Conservation (phyloP, 2,797 vertebrate genomes). For the Okamejei kenojei region DNA sequence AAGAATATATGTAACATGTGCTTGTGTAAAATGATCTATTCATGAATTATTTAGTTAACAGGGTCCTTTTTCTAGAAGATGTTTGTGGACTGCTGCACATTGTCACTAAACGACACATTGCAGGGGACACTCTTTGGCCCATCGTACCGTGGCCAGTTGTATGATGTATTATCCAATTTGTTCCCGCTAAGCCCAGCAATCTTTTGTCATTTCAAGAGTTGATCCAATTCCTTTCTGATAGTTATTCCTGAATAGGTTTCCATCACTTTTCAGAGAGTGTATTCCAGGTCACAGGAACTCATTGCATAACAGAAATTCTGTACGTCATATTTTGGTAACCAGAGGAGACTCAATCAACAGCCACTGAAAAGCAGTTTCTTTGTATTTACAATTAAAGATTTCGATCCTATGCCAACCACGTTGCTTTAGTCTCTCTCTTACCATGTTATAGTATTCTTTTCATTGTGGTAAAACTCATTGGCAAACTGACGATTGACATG, state of each 20-base stretch:
- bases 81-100: background rate
- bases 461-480: background rate
- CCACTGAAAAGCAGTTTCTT: too few relatives aligned
- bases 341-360: too few relatives aligned
- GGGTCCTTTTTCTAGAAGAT: background rate
- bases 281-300: background rate
- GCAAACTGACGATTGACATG: too few relatives aligned
- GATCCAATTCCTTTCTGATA: background rate
- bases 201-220: background rate
- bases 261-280: background rate
- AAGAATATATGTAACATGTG: background rate
- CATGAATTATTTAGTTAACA: background rate
- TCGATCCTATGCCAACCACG: too few relatives aligned
- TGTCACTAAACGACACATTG: background rate
- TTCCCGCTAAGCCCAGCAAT: background rate
- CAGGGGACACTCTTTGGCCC: background rate
- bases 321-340: too few relatives aligned
- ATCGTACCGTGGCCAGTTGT: background rate
- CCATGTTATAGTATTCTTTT: too few relatives aligned
- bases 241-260: background rate
- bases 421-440: too few relatives aligned
- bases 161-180: background rate
- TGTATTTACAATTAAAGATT: too few relatives aligned
- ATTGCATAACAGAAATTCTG: too few relatives aligned
- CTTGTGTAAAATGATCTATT: background rate